A percentile compares a stretch with the other conserved stretches of the same genome.
These are phyloP conservation scores for Centropus bengalensis DNA, from an alignment of 2,113 vertebrate genomes.

Conservation along the genomic window DNA sequence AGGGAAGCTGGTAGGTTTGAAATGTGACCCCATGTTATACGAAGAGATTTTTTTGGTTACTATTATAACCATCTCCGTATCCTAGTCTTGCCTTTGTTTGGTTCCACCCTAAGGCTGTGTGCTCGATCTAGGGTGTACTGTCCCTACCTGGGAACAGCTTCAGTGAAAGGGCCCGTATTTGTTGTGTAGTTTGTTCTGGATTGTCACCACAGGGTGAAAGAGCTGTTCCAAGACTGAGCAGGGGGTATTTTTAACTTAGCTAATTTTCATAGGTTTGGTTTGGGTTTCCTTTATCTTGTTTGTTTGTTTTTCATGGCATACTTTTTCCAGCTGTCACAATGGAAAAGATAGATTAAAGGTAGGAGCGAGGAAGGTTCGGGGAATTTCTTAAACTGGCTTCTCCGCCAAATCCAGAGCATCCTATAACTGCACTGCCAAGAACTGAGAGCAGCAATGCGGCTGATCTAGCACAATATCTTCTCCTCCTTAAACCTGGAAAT, in stretches of 20 bases:
- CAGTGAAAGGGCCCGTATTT: background rate
- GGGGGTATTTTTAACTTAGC: background rate
- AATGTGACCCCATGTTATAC: background rate
- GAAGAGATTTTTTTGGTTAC: background rate
- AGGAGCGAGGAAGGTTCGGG: background rate
- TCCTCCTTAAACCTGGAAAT: background rate
- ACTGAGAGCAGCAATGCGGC: rapidly evolving
- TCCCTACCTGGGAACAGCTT: background rate
- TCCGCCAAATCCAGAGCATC: background rate
- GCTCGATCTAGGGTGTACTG: background rate
- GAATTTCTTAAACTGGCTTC: background rate
- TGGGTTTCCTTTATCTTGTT: too few species aligned
- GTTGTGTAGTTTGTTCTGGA: background rate
- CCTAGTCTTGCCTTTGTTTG: background rate
- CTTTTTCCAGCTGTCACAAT: background rate
- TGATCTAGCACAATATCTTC: background rate
- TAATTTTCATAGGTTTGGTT: background rate
- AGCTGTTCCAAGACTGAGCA: background rate
- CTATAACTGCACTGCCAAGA: rapidly evolving
- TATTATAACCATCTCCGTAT: background rate
- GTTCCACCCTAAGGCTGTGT: background rate
- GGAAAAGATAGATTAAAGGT: background rate
- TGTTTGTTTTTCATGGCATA: background rate
- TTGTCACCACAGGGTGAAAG: background rate
- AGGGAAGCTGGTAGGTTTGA: background rate